Conservation (phyloP, 1,140 invertebrate species). For the Diprion similis region DNA sequence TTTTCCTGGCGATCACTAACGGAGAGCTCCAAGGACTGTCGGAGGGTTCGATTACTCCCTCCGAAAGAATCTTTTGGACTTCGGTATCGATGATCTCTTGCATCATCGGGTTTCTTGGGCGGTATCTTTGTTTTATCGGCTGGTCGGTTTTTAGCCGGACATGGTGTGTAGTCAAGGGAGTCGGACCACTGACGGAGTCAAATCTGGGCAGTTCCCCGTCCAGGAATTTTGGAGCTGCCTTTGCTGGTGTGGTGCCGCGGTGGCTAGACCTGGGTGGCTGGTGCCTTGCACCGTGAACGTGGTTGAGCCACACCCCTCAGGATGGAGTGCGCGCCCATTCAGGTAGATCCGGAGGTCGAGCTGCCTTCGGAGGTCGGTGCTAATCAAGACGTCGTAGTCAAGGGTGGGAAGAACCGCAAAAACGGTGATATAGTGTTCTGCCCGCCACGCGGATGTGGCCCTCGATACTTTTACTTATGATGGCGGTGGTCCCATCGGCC, state of each 20-base stretch:
- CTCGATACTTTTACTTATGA: neutral
- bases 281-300: too few relatives aligned
- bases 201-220: neutral
- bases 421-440: too few relatives aligned
- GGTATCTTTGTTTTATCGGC: slow-evolving; percentile 18
- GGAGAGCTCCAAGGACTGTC: slow-evolving; percentile 41
- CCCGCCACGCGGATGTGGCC: neutral
- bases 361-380: too few relatives aligned
- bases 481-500: neutral
- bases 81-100: too few relatives aligned
- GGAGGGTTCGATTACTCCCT: slow-evolving; percentile 31
- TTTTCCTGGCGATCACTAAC: slow-evolving; percentile 35
- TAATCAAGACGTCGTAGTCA: neutral
- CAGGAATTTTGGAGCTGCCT: neutral
- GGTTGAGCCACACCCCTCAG: neutral
- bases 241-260: neutral
- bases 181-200: neutral
- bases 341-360: too few relatives aligned
- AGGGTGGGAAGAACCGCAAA: neutral
- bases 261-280: neutral
- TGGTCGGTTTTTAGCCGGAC: slow-evolving; percentile 10
- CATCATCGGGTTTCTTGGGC: neutral
- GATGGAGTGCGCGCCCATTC: too few relatives aligned
- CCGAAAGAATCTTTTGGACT: slow-evolving; percentile 34
- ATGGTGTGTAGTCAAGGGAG: slow-evolving; percentile 13